Percentiles rank a stretch among this genome's conserved stretches.
Conservation (phyloP, 2,888 invertebrate genomes). For the Yponomeuta malinellus region DNA sequence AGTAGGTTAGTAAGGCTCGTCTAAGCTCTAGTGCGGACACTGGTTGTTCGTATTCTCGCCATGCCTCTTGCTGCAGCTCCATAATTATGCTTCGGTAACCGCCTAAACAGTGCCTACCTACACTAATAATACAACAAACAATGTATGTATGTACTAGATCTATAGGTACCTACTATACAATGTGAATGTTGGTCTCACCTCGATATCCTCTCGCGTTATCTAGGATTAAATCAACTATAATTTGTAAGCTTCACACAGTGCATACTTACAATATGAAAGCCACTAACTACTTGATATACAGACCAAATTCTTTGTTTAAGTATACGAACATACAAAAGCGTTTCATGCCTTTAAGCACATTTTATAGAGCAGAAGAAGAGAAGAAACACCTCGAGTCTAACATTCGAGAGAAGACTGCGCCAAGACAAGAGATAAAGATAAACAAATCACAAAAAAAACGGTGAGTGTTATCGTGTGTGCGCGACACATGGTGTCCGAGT, state of each 20-base stretch:
- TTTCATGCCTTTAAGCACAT: constrained; percentile 12
- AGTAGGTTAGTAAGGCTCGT: no score
- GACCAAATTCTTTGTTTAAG: not conserved
- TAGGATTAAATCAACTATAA: constrained; percentile 49
- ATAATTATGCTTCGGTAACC: no score
- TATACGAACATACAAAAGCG: constrained; percentile 18
- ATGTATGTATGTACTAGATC: not conserved
- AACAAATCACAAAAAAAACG: not conserved
- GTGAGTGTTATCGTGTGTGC: not conserved
- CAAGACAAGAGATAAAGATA: constrained; percentile 1
- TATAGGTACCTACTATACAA: not conserved
- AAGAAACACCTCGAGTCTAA: not conserved
- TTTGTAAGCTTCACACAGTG: constrained; percentile 27
- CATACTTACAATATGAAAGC: constrained; percentile 23
- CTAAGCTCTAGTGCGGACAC: no score
- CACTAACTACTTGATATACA: constrained; percentile 20
- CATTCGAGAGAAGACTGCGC: constrained; percentile 5
- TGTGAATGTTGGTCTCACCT: constrained; percentile 42
- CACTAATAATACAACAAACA: constrained; percentile 17
- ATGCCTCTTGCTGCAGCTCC: no score
- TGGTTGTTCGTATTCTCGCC: no score
- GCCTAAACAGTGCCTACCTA: not conserved
- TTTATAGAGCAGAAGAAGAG: constrained; percentile 9
- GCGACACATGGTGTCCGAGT: not conserved
- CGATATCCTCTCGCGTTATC: constrained; percentile 36